Conservation (phyloP, 2,113 vertebrate species). For the Myrmophylax atrothorax region DNA sequence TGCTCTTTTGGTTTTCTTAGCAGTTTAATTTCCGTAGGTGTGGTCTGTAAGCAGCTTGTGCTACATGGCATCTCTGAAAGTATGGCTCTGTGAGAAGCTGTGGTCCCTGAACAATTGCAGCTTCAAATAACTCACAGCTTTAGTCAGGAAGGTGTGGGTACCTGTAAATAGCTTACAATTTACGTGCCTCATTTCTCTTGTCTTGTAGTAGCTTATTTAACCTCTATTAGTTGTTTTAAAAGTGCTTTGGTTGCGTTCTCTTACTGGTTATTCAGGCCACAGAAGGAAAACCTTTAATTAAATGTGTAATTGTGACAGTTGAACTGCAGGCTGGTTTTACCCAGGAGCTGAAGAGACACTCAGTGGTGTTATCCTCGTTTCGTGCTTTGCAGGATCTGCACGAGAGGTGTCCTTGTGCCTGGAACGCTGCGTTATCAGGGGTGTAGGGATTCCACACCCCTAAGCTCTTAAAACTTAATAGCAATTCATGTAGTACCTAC, state of each 20-base stretch:
- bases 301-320: background rate
- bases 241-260: background rate
- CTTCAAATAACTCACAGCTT: background rate
- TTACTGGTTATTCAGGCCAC: background rate
- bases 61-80: background rate
- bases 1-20: too few relatives aligned
- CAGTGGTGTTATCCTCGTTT: rapidly evolving
- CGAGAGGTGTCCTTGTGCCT: background rate
- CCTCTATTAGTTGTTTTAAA: background rate
- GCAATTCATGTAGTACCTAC: rapidly evolving
- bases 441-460: background rate
- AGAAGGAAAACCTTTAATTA: background rate
- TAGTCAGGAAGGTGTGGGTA: constrained; percentile 16
- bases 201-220: background rate
- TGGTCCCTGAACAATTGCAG: background rate
- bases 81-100: background rate
- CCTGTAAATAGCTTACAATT: background rate
- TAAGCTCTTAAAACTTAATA: background rate
- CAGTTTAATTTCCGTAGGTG: background rate
- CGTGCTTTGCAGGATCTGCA: background rate
- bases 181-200: rapidly evolving
- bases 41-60: background rate
- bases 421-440: background rate
- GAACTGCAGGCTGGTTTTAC: background rate
- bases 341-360: background rate